Base-by-base conservation (phyloP, 2,113 vertebrate genomes). In the Cnemophilus loriae region DNA sequence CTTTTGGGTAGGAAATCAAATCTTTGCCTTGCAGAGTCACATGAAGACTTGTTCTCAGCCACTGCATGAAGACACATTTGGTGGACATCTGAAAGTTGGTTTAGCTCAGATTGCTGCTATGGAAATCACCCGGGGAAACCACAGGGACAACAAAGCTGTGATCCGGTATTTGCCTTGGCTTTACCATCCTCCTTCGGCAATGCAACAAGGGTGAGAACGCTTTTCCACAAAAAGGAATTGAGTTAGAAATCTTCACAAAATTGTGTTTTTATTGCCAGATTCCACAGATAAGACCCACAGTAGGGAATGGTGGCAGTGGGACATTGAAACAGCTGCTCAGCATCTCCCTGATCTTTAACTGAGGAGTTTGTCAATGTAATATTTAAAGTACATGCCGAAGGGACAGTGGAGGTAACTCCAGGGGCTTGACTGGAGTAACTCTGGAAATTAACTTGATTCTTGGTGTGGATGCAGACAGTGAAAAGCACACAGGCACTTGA, bases 11-110 rank as follows among this genome's bases (percentile, higher is more conserved):
- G 55, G 17, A 93, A 95, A 83, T 94, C 47, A 80, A 27, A 77
- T 94, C 46, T 96, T 97, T 97, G 74, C 41, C 85, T 93, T 96
- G 47, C 93, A 99, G 99, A 99, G 98, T 97, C 99, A 99, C 97
- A 99, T 99, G 99, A 99, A 99, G 98, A 99, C 99, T 15, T 99
- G 99, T 93, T 99, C 99, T 93, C 99, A 99, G 96, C 99, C 99
- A 16, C 97, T 99, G 88, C 99, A 99, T 27, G 99, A 99, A 96
- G 99, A 99, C 86, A 99, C 99, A 1, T 99, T 99, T 59, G 99
- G 99, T 22, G 99, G 99, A 50, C 99, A 99, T 95, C 98, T 99
- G 93, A 99, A 99, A 97, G 99, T 99, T 74, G 99, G 99, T 49
- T 97, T 99, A 96, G 98, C 99, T 77, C 99, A 99, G 96, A 98